Percentiles rank a stretch among this genome's conserved stretches.
Conservation (phyloP, 2,797 vertebrate species). For the Nothura maculosa region DNA sequence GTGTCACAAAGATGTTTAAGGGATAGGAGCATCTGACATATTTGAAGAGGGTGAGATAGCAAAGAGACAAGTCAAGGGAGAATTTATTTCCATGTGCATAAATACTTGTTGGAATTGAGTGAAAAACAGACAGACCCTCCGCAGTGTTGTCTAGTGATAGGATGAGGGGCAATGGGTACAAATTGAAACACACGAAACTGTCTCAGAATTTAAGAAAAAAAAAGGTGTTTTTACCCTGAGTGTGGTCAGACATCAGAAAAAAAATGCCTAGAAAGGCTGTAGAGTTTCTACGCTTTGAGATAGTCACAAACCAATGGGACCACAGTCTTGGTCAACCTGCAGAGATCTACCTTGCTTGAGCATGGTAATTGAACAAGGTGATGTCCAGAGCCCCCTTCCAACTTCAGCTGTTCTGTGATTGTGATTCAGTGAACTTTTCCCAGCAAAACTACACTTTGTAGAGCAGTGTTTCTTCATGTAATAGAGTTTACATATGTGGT, state of each 20-base stretch:
- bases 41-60: not conserved
- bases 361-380: too few relatives aligned
- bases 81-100: too few relatives aligned
- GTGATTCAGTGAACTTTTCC: not conserved
- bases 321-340: not conserved
- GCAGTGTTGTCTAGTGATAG: not conserved
- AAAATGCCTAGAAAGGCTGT: not conserved
- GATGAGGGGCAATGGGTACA: not conserved
- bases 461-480: not conserved
- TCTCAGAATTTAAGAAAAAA: not conserved
- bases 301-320: not conserved
- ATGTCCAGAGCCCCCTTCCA: not conserved
- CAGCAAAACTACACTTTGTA: not conserved
- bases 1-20: not conserved
- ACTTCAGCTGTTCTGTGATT: not conserved
- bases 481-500: constrained; percentile 42
- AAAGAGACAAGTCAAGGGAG: not conserved
- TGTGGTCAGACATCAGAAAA: not conserved
- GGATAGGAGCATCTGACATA: not conserved
- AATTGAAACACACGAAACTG: not conserved
- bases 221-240: not conserved
- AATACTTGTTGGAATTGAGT: not conserved
- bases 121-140: not conserved
- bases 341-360: not conserved
- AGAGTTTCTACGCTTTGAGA: not conserved